A percentile compares a stretch with the other conserved stretches of the same genome.
Evolutionary conservation across 2,888 invertebrate species (phyloP).

Genomic region (Euzophera pinguis): DNA sequence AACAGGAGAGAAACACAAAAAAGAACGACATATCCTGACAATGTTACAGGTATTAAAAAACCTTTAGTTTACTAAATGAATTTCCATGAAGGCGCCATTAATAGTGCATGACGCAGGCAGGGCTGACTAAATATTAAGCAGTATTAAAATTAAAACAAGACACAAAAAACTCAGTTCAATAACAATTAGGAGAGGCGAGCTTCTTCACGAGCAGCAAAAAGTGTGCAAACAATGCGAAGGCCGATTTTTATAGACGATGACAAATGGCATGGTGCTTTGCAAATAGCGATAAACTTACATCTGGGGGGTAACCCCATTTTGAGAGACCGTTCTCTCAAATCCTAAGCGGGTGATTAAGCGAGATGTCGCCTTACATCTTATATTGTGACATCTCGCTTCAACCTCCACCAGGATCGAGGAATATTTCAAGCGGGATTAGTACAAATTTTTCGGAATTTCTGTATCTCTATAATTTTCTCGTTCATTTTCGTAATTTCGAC

Average conservation of each 20-base stretch:
- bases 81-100: conserved; percentile 1
- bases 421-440: no score
- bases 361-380: no score
- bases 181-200: conserved; percentile 7
- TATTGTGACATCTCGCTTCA: no score
- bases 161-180: conserved; percentile 10
- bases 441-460: no score
- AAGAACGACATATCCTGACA: no score
- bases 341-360: no score
- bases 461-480: no score
- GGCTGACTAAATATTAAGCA: background rate
- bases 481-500: no score
- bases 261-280: background rate
- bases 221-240: conserved; percentile 7
- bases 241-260: conserved; percentile 8
- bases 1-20: no score
- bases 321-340: no score
- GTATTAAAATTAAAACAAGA: background rate
- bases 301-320: no score
- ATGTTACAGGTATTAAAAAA: background rate
- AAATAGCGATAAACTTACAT: background rate
- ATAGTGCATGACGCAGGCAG: background rate
- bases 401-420: no score
- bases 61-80: background rate
- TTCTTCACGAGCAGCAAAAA: conserved; percentile 1